These are phyloP conservation scores for Stenotaenia linearis DNA, from an alignment of 2,888 invertebrate species.

Conservation along the genomic window DNA sequence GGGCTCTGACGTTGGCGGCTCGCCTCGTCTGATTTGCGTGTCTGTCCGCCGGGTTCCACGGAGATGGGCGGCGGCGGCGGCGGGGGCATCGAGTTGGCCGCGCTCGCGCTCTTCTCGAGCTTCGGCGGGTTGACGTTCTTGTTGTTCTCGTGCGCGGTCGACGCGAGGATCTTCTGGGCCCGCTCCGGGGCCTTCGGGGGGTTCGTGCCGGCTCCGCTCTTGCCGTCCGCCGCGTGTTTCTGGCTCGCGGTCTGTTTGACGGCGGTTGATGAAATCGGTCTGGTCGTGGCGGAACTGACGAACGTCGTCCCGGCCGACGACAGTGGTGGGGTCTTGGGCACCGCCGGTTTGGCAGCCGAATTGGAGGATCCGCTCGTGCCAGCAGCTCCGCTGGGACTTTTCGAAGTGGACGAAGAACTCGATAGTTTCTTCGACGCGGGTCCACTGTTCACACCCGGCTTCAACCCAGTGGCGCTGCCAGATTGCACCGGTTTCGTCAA, in stretches of 20 bases:
- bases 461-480: conserved; percentile 57
- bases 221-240: neutral
- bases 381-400: neutral
- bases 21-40: conserved; percentile 29
- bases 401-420: neutral
- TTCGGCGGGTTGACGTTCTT: neutral
- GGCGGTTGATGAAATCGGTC: neutral
- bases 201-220: neutral
- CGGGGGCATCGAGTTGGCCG: conserved; percentile 29
- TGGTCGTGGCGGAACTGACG: neutral
- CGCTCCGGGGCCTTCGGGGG: neutral
- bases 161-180: neutral
- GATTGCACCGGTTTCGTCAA: neutral
- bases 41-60: neutral
- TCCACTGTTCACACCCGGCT: conserved; percentile 78
- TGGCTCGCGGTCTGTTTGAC: neutral
- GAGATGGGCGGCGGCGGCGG: conserved; percentile 35
- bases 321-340: neutral
- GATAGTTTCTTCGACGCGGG: conserved; percentile 68
- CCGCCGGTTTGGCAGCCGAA: neutral
- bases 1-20: conserved; percentile 28
- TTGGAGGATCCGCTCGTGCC: neutral
- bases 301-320: neutral
- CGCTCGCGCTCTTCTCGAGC: neutral
- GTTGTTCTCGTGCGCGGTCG: conserved; percentile 3